A percentile compares a stretch with the other conserved stretches of the same genome.
These are phyloP conservation scores for Coryphaenoides rupestris DNA, from an alignment of 2,113 vertebrate genomes.

Conservation along the genomic window DNA sequence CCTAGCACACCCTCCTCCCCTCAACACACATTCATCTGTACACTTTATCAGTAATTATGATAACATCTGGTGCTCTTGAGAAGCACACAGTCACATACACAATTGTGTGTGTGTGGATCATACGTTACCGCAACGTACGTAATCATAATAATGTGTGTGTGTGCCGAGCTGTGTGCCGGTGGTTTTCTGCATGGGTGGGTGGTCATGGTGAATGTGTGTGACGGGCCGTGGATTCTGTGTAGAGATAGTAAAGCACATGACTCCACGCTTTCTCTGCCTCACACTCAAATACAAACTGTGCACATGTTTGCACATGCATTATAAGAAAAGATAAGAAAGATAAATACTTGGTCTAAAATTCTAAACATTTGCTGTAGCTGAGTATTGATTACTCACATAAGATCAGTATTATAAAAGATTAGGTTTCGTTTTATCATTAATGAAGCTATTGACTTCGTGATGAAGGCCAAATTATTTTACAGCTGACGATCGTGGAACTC, in stretches of 20 bases:
- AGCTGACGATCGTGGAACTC: too few relatives aligned
- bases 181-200: slow-evolving; percentile 34
- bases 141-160: slow-evolving; percentile 38
- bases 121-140: slow-evolving; percentile 25
- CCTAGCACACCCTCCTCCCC: neutral
- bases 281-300: too few relatives aligned
- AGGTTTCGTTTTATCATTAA: too few relatives aligned
- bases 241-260: neutral
- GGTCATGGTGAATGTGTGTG: slow-evolving; percentile 10
- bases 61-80: slow-evolving; percentile 25
- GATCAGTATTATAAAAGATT: too few relatives aligned
- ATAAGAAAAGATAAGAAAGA: too few relatives aligned
- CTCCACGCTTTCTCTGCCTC: too few relatives aligned
- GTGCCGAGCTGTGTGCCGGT: slow-evolving; percentile 2
- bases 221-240: neutral
- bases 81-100: neutral
- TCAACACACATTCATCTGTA: neutral
- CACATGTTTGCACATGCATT: too few relatives aligned
- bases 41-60: slow-evolving; percentile 16
- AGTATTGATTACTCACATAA: too few relatives aligned
- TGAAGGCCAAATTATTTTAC: too few relatives aligned
- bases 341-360: too few relatives aligned
- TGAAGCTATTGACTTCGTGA: too few relatives aligned
- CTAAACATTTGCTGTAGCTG: too few relatives aligned
- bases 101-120: slow-evolving; percentile 12